Base-by-base conservation (phyloP, 1,140 invertebrate genomes). In the Pseudomyrmex concolor region DNA sequence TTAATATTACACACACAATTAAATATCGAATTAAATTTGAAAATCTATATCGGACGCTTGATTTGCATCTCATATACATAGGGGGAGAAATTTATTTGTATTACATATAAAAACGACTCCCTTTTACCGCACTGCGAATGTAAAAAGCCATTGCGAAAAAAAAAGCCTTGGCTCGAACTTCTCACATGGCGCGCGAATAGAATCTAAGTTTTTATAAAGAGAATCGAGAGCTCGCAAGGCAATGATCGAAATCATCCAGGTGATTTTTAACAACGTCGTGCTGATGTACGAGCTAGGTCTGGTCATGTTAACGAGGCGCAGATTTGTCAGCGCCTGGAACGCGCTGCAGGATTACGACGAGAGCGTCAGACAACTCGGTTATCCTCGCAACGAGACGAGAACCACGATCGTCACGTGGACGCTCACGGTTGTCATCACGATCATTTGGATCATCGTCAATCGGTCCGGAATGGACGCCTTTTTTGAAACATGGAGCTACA, bases 281-380 rank as follows among this genome's bases (percentile, higher is more conserved):
- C 25, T 85, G 0, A 50, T 91, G 50, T 73, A 80, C 45, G 87
- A 92, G 19, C 15, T 94, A 8, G 0, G 86, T 0, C 17, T 84
- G 7, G 76, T 83, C 4, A 13, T 90, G 10, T 45, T 67, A 0
- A 72, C 71, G 68, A 74, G 89, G 51, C 71, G 71, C n/a, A 64
- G 84, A 22, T 92, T 94, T 50, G 10, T 19, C 1, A 67, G 43
- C 1, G 88, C 92, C 7, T 94, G 92, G 92, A 94, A 94, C 64
- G 70, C 43, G 4, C 88, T 93, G 2, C 88, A 92, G 5, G 86
- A 93, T 70, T 93, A 90, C 17, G 93, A 94, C 73, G 87, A 90
- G 12, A 74, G 51, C 17, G 34, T 91, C 10, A 54, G 54, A 2
- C 86, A 84, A 50, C 63, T 92, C 2, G 92, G 92, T 2, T 90